A percentile compares a stretch with the other conserved stretches of the same genome.
Evolutionary conservation across 1,140 invertebrate species (phyloP).

Genomic region (Drosophila athabasca): DNA sequence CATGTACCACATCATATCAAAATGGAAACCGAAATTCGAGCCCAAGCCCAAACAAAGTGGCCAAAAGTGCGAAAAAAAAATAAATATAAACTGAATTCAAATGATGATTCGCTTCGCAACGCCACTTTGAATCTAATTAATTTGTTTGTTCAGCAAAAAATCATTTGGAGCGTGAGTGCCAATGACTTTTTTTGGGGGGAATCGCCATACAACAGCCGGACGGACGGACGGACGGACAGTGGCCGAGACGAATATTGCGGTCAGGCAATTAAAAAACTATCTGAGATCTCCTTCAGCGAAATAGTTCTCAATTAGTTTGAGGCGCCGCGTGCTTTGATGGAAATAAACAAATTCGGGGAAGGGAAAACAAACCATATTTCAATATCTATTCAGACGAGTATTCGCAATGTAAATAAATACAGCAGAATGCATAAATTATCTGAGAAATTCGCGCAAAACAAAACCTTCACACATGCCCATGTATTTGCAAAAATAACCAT

Average conservation of each 20-base stretch:
- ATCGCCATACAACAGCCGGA: neutral
- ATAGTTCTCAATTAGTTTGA: neutral
- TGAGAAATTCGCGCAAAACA: too few species aligned
- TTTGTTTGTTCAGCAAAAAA: slow-evolving; percentile 33
- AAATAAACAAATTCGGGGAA: slow-evolving; percentile 14
- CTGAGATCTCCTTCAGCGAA: too few species aligned
- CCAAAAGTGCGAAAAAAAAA: slow-evolving; percentile 29
- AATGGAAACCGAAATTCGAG: neutral
- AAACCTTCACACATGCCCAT: neutral
- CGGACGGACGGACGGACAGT: slow-evolving; percentile 2
- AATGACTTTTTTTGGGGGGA: slow-evolving; percentile 5
- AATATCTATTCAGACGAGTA: too few species aligned
- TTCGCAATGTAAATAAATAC: slow-evolving; percentile 8
- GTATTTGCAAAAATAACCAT: too few species aligned
- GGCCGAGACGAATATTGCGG: neutral
- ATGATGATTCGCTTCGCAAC: slow-evolving; percentile 6
- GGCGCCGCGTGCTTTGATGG: too few species aligned
- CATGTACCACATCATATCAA: slow-evolving; percentile 5
- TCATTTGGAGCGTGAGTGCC: slow-evolving; percentile 4
- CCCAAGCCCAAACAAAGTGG: slow-evolving; percentile 3
- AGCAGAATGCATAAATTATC: slow-evolving; percentile 3
- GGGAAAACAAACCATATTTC: neutral
- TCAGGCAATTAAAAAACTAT: neutral
- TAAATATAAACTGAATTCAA: slow-evolving; percentile 6
- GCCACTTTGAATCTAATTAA: slow-evolving; percentile 38